Percentiles rank a stretch among this genome's conserved stretches.
phyloP scores from a whole-genome alignment of 1,140 invertebrate genomes.

The Palaemon carinicauda region DNA sequence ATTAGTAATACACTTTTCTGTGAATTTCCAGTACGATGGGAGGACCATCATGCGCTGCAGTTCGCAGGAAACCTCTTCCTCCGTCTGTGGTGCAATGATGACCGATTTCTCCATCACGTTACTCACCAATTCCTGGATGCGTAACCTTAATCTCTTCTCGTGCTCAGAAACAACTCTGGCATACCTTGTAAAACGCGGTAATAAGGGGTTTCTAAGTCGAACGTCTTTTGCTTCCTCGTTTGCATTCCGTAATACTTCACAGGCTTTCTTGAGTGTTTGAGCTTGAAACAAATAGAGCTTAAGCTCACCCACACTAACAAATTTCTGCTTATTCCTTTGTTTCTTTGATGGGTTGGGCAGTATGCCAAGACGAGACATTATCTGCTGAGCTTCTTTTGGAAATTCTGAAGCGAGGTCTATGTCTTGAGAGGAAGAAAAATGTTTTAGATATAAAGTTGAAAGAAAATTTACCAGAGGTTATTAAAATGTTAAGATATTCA shows the following conservation, averaged over 20 bases:
- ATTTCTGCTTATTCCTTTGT: not conserved
- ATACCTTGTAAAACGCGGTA: too few species aligned
- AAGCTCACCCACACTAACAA: not conserved
- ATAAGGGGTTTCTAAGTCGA: too few species aligned
- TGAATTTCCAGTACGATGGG: constrained; percentile 17
- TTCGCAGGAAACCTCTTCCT: constrained; percentile 59
- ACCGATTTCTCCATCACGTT: constrained; percentile 6
- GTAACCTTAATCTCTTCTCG: not conserved
- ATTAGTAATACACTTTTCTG: not conserved
- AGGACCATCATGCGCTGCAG: constrained; percentile 21
- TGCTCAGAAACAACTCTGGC: not conserved
- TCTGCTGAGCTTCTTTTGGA: not conserved
- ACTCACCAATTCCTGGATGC: not conserved
- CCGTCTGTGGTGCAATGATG: constrained; percentile 13
- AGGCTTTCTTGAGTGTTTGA: constrained; percentile 23
- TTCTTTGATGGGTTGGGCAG: not conserved
- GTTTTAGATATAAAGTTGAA: too few species aligned
- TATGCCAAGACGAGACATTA: not conserved
- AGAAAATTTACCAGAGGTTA: not conserved
- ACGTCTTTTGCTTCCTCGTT: too few species aligned
- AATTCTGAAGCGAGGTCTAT: too few species aligned
- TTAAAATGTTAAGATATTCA: too few species aligned
- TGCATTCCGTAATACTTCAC: not conserved
- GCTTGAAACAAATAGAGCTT: constrained; percentile 24
- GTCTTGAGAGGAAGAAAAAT: too few species aligned